These are phyloP conservation scores for Microcebus griseorufus DNA, from an alignment of 2,113 vertebrate genomes.

Conservation along the genomic window DNA sequence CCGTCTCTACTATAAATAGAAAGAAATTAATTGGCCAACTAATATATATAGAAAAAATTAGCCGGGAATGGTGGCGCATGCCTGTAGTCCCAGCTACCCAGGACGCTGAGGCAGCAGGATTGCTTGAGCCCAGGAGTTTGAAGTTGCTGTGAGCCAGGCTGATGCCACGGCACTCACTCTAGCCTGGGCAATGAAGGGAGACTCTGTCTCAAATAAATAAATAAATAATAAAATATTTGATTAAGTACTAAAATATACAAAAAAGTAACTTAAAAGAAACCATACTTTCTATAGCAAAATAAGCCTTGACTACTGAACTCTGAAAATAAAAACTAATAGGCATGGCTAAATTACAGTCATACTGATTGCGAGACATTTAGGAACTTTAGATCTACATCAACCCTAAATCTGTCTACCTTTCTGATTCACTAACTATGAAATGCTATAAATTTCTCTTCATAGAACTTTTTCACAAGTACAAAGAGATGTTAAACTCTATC, in stretches of 20 bases:
- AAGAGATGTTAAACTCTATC: neutral
- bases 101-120: too few relatives aligned
- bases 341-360: neutral
- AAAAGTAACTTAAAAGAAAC: neutral
- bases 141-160: too few relatives aligned
- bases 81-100: too few relatives aligned
- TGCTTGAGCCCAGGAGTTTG: too few relatives aligned
- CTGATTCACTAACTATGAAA: neutral
- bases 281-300: neutral
- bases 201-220: too few relatives aligned
- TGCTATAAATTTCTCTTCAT: neutral
- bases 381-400: neutral
- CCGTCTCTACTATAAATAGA: too few relatives aligned
- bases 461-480: neutral
- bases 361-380: neutral
- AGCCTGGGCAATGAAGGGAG: too few relatives aligned
- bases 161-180: too few relatives aligned
- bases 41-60: too few relatives aligned
- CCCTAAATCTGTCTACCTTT: neutral
- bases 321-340: neutral
- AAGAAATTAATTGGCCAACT: too few relatives aligned
- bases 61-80: too few relatives aligned
- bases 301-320: neutral
- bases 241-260: neutral
- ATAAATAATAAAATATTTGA: neutral